Conservation (phyloP, 2,888 invertebrate genomes). For the Dione juno region DNA sequence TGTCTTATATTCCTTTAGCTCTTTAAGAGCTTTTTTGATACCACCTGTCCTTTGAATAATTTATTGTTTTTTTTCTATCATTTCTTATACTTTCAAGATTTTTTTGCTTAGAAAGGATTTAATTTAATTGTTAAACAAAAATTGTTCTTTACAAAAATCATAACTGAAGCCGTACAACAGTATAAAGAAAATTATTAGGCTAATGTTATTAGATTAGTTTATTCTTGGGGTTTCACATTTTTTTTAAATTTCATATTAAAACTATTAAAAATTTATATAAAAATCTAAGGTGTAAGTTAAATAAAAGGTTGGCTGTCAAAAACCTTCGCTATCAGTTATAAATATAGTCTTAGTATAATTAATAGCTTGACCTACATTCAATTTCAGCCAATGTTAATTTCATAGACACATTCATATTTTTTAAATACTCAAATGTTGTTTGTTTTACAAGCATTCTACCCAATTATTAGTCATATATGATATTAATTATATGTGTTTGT, state of each 20-base stretch:
- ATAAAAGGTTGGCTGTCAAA: slow-evolving; percentile 23
- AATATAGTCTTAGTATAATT: slow-evolving; percentile 19
- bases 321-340: slow-evolving; percentile 19
- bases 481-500: too few species aligned
- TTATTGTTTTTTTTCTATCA: too few species aligned
- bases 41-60: too few species aligned
- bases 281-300: background rate
- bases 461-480: background rate
- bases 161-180: slow-evolving; percentile 31
- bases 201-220: slow-evolving; percentile 34
- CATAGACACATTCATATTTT: background rate
- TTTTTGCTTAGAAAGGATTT: too few species aligned
- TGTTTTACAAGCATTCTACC: background rate
- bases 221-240: slow-evolving; percentile 28
- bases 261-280: too few species aligned
- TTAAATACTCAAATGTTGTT: background rate
- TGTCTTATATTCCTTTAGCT: too few species aligned
- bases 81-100: too few species aligned
- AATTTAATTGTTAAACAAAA: too few species aligned
- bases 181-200: slow-evolving; percentile 26
- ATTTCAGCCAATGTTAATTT: slow-evolving; percentile 1
- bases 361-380: slow-evolving; percentile 27
- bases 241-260: too few species aligned
- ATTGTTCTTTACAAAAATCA: slow-evolving; percentile 13
- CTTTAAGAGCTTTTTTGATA: too few species aligned